These are phyloP conservation scores for Odobenus rosmarus DNA, from an alignment of 2,113 vertebrate genomes.

Conservation along the genomic window DNA sequence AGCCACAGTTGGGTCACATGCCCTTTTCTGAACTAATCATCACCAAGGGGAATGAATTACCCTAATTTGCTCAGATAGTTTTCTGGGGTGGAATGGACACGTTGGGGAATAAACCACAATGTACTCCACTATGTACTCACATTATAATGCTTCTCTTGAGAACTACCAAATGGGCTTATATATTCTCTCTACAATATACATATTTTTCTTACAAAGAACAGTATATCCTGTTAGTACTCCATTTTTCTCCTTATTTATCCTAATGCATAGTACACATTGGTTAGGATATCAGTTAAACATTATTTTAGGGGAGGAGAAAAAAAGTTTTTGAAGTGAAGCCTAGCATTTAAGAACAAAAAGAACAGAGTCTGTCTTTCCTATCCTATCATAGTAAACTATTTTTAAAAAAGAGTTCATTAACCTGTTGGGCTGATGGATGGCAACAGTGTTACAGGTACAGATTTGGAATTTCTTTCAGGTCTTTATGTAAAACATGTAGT, in stretches of 20 bases:
- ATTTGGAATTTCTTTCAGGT: not conserved
- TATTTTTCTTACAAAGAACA: not conserved
- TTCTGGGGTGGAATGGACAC: not conserved
- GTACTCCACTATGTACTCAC: not conserved
- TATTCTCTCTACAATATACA: not conserved
- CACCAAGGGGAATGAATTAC: not conserved
- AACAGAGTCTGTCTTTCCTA: not conserved
- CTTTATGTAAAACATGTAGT: not conserved
- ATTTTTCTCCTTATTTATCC: slow-evolving; percentile 14
- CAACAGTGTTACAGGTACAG: not conserved
- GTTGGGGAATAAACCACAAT: not conserved
- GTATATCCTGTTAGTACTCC: not conserved
- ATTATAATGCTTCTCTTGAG: slow-evolving; percentile 17
- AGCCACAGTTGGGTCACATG: not conserved
- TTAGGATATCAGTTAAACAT: not conserved
- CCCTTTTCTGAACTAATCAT: not conserved
- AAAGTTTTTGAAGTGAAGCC: not conserved
- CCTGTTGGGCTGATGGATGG: not conserved
- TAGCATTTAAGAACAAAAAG: not conserved
- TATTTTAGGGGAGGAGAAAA: not conserved
- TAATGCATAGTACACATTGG: not conserved
- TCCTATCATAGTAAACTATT: not conserved
- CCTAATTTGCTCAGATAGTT: slow-evolving; percentile 9
- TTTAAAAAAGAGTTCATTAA: slow-evolving; percentile 14
- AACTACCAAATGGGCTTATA: not conserved